These are phyloP conservation scores for Watsonalla binaria DNA, from an alignment of 2,888 invertebrate species.

Conservation along the genomic window DNA sequence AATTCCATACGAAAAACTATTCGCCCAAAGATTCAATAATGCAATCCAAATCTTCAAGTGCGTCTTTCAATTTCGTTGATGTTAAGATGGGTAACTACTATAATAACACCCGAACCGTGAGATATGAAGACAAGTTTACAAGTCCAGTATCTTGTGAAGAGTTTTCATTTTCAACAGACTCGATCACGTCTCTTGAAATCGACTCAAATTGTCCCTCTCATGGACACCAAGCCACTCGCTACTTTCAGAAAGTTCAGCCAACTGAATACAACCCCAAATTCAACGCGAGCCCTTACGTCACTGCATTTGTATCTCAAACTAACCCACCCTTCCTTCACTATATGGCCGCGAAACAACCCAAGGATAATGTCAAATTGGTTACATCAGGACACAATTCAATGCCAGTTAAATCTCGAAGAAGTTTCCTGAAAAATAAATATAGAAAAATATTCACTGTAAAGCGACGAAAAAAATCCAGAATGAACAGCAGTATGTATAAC, in stretches of 20 bases:
- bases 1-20: conserved; percentile 45
- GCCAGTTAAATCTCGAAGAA: conserved; percentile 35
- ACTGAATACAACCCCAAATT: conserved; percentile 37
- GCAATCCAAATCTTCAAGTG: conserved; percentile 41
- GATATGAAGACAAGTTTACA: conserved; percentile 55
- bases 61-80: conserved; percentile 37
- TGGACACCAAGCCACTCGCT: conserved; percentile 18
- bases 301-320: conserved; percentile 27
- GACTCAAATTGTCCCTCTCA: conserved; percentile 45
- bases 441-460: conserved; percentile 45
- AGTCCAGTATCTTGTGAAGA: conserved; percentile 35
- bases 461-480: conserved; percentile 35
- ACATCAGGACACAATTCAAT: conserved; percentile 10
- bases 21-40: conserved; percentile 31
- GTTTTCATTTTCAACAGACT: conserved; percentile 30
- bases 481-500: conserved; percentile 12
- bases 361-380: conserved; percentile 11
- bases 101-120: conserved; percentile 41
- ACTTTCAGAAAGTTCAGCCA: conserved; percentile 8
- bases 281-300: conserved; percentile 30
- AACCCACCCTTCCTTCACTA: not conserved
- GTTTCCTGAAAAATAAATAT: conserved; percentile 41
- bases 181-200: conserved; percentile 37
- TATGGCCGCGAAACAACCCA: conserved; percentile 3
- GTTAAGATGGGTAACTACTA: conserved; percentile 37